phyloP scores from a whole-genome alignment of 2,888 invertebrate species.

The Orchesella flavescens region DNA sequence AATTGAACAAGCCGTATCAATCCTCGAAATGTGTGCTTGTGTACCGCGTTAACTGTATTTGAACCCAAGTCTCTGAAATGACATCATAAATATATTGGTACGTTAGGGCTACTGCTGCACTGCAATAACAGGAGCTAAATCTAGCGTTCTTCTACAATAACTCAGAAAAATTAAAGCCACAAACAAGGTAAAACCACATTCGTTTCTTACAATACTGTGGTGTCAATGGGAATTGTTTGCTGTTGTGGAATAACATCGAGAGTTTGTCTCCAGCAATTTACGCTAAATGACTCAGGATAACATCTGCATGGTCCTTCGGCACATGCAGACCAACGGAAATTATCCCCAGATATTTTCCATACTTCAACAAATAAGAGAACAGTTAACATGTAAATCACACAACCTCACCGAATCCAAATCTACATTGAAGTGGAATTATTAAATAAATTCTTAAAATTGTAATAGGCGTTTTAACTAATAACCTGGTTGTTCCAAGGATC shows the following conservation, averaged over 20 bases:
- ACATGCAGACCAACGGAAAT: constrained; percentile 69
- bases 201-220: constrained; percentile 62
- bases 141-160: too few species aligned
- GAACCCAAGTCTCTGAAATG: constrained; percentile 81
- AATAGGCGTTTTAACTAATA: constrained; percentile 5
- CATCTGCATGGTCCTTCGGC: constrained; percentile 68
- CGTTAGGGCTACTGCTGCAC: too few species aligned
- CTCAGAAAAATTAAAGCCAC: too few species aligned
- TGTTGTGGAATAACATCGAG: constrained; percentile 62
- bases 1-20: constrained; percentile 78
- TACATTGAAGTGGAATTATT: too few species aligned
- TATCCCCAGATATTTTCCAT: constrained; percentile 66
- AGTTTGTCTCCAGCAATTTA: constrained; percentile 65
- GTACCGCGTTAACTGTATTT: constrained; percentile 81
- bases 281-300: constrained; percentile 60
- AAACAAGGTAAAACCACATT: neutral
- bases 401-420: too few species aligned
- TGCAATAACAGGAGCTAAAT: too few species aligned
- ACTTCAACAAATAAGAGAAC: constrained; percentile 51
- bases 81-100: constrained; percentile 13
- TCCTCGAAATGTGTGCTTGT: constrained; percentile 82
- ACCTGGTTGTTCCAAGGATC: constrained; percentile 70
- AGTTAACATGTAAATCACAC: neutral
- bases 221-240: constrained; percentile 68
- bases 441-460: too few species aligned